Conservation (phyloP, 1,140 invertebrate genomes). For the Listronotus bonariensis region DNA sequence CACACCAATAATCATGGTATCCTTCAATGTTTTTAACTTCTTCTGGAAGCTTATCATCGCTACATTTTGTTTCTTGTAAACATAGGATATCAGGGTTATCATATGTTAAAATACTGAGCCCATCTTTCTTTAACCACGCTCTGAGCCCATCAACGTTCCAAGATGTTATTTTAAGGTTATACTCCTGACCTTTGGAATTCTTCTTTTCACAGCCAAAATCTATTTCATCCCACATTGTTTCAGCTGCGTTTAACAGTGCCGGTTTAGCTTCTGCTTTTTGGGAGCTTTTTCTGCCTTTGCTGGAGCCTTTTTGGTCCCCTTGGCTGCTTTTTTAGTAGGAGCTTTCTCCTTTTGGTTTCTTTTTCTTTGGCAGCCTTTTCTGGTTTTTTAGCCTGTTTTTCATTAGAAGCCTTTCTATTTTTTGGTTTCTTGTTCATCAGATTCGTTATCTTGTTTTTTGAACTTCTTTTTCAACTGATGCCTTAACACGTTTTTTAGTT, state of each 20-base stretch:
- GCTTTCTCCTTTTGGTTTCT: too few species aligned
- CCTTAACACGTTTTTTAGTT: too few species aligned
- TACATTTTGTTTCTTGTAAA: slow-evolving; percentile 94
- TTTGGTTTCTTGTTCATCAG: too few species aligned
- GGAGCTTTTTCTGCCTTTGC: too few species aligned
- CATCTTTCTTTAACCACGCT: slow-evolving; percentile 82
- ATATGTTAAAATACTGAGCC: slow-evolving; percentile 61
- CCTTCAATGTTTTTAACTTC: slow-evolving; percentile 74
- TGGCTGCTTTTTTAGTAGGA: too few species aligned
- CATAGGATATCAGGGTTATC: slow-evolving; percentile 93
- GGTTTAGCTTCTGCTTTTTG: slow-evolving; percentile 11
- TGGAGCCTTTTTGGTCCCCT: too few species aligned
- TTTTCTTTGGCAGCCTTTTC: too few species aligned
- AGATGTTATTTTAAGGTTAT: slow-evolving; percentile 87
- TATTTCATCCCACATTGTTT: slow-evolving; percentile 49
- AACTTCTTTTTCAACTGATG: too few species aligned
- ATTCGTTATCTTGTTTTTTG: too few species aligned
- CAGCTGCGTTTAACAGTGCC: slow-evolving; percentile 32
- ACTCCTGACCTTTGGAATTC: slow-evolving; percentile 67
- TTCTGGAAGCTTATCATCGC: slow-evolving; percentile 78
- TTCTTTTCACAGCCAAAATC: slow-evolving; percentile 68
- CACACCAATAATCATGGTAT: slow-evolving; percentile 83
- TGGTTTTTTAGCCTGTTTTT: too few species aligned
- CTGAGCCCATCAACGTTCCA: slow-evolving; percentile 97
- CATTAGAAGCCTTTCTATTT: too few species aligned